phyloP scores from a whole-genome alignment of 2,888 invertebrate genomes.

The Cryptophagus acutangulus region DNA sequence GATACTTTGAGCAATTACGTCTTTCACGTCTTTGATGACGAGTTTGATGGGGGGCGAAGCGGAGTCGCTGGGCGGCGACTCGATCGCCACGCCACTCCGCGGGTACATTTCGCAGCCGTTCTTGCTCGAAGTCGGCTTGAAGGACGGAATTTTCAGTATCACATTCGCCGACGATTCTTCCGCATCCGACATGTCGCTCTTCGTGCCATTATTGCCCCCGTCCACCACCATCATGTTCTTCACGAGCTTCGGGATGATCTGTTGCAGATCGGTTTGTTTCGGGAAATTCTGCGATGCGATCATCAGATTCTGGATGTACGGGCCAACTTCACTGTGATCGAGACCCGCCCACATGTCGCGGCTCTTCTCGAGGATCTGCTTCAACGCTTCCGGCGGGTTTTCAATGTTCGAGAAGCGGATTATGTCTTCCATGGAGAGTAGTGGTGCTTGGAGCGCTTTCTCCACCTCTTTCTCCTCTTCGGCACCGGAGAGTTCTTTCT shows the following conservation, averaged over 20 bases:
- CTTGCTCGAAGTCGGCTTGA: slow-evolving; percentile 59
- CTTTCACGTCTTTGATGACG: slow-evolving; percentile 81
- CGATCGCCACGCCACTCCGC: slow-evolving; percentile 48
- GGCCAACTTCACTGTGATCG: slow-evolving; percentile 37
- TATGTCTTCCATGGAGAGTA: slow-evolving; percentile 57
- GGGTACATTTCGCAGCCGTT: slow-evolving; percentile 48
- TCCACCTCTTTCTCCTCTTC: slow-evolving; percentile 59
- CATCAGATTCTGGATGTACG: slow-evolving; percentile 54
- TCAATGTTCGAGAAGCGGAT: slow-evolving; percentile 53
- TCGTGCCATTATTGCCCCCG: slow-evolving; percentile 39
- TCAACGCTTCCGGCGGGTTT: slow-evolving; percentile 51
- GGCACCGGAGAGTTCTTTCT: slow-evolving; percentile 55
- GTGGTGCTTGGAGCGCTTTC: slow-evolving; percentile 54
- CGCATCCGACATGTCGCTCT: slow-evolving; percentile 46
- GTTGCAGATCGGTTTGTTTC: slow-evolving; percentile 33
- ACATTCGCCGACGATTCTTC: slow-evolving; percentile 62
- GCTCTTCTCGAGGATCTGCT: slow-evolving; percentile 50
- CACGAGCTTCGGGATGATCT: slow-evolving; percentile 53
- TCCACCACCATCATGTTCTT: slow-evolving; percentile 55
- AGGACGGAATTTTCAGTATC: slow-evolving; percentile 92
- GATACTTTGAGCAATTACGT: slow-evolving; percentile 89
- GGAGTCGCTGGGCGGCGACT: slow-evolving; percentile 48
- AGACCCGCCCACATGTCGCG: slow-evolving; percentile 48
- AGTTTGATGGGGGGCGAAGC: slow-evolving; percentile 52
- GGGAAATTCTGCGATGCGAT: slow-evolving; percentile 41